phyloP scores from a whole-genome alignment of 2,113 vertebrate species.

The Poecile atricapillus region DNA sequence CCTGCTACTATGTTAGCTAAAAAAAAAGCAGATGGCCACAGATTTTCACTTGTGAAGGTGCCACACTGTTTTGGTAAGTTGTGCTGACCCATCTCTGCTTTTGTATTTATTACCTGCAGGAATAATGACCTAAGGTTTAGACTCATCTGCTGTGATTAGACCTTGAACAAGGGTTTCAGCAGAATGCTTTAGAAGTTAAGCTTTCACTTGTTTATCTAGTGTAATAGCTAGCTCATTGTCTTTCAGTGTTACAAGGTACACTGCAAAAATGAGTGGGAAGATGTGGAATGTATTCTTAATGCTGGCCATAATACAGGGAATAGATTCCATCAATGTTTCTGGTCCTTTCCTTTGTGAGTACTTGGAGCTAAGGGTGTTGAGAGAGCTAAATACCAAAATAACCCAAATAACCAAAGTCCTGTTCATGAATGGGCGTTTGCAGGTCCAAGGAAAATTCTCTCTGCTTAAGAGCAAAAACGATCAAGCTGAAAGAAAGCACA shows the following conservation, averaged over 20 bases:
- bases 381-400: neutral
- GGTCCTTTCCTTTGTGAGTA: neutral
- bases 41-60: neutral
- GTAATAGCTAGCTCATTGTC: neutral
- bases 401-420: neutral
- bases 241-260: neutral
- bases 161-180: neutral
- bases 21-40: neutral
- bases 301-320: neutral
- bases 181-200: neutral
- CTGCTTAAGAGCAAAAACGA: neutral
- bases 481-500: neutral
- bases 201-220: neutral
- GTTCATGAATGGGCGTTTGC: neutral
- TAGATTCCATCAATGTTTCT: neutral
- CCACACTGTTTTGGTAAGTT: neutral
- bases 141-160: neutral
- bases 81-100: neutral
- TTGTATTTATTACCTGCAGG: neutral
- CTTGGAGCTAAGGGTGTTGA: neutral
- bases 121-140: neutral
- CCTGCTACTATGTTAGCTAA: accelerated
- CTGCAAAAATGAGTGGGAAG: neutral
- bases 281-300: neutral
- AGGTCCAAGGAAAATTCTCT: neutral